phyloP scores from a whole-genome alignment of 2,797 vertebrate species.

The Sebastiscus tertius region DNA sequence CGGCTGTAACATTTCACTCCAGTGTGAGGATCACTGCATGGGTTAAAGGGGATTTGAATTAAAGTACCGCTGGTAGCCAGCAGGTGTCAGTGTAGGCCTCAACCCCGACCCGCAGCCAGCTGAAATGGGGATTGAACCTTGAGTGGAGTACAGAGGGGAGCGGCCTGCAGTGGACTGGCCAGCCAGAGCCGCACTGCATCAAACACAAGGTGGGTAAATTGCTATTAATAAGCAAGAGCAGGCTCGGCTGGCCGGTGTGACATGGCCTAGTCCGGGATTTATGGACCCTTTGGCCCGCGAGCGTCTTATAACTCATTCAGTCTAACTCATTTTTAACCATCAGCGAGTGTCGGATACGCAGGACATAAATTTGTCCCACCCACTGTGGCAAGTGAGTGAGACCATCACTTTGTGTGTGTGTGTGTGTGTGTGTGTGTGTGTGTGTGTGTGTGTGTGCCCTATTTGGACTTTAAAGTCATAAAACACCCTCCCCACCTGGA shows the following conservation, averaged over 20 bases:
- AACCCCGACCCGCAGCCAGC: not conserved
- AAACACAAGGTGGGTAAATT: conserved; percentile 74
- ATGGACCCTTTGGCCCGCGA: conserved; percentile 50
- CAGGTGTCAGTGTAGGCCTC: conserved; percentile 73
- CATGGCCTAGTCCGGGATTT: conserved; percentile 57
- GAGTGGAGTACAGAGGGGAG: conserved; percentile 66
- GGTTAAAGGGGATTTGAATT: conserved; percentile 40
- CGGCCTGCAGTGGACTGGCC: conserved; percentile 72
- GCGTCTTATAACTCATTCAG: conserved; percentile 64
- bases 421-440: conserved; percentile 5
- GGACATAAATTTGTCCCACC: conserved; percentile 65
- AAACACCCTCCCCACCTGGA: conserved; percentile 4
- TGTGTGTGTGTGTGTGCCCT: conserved; percentile 1
- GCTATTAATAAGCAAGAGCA: conserved; percentile 73
- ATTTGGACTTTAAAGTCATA: conserved; percentile 42
- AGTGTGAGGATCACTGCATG: conserved; percentile 49
- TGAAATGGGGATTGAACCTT: conserved; percentile 62
- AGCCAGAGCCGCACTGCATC: conserved; percentile 80
- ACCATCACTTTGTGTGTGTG: not conserved
- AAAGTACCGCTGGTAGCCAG: conserved; percentile 37
- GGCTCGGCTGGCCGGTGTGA: conserved; percentile 45
- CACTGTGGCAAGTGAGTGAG: conserved; percentile 30
- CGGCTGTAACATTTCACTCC: conserved; percentile 21
- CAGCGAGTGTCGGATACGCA: conserved; percentile 54
- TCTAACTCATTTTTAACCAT: conserved; percentile 67